Base-by-base conservation (phyloP, 2,797 vertebrate species). In the Typhlichthys eigenmanni region DNA sequence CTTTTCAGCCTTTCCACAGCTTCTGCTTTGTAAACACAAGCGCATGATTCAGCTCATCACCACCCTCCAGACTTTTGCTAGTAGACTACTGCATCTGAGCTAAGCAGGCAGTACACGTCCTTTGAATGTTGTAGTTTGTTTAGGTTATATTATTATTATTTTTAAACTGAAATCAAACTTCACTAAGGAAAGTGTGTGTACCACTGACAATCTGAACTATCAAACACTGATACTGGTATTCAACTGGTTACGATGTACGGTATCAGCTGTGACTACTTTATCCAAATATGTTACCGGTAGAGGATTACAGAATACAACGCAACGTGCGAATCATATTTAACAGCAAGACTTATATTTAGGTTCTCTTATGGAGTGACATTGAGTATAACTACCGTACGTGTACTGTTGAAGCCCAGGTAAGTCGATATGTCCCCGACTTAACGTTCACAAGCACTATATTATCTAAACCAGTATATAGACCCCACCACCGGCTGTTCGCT, bases 401-500 rank as follows among this genome's bases (percentile, higher is more conserved):
- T 60, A 49, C 13, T 17, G 34, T 14, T 11, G 50, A 32, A 51
- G 72, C 55, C 2, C 52, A 64, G 63, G 32, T 47, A 66, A 11
- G 47, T 38, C 1, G 19, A 60, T 38, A 59, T 58, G 66, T 56
- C 67, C 61, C 76, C 72, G 71, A 76, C 74, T 76, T 78, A 52
- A 58, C 68, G 67, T 60, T 76, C 71, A 74, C 72, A 76, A 80
- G 73, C 64, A 72, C 69, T 49, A 74, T 16, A 64, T 72, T 80
- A 81, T 63, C 75, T 57, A 8, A 24, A 76, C 78, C 87, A 87
- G 86, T 14, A 83, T 73, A 61, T 89, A 90, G 78, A 10, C 85
- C 12, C 19, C 6, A 16, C 81, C 85, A 4, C 80, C 79, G 81
- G 81, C 67, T 82, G 70, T 72, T 79, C 58, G 51, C 47, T 43